A percentile compares a stretch with the other conserved stretches of the same genome.
Conservation (phyloP, 2,888 invertebrate species). For the Microplitis manilae region DNA sequence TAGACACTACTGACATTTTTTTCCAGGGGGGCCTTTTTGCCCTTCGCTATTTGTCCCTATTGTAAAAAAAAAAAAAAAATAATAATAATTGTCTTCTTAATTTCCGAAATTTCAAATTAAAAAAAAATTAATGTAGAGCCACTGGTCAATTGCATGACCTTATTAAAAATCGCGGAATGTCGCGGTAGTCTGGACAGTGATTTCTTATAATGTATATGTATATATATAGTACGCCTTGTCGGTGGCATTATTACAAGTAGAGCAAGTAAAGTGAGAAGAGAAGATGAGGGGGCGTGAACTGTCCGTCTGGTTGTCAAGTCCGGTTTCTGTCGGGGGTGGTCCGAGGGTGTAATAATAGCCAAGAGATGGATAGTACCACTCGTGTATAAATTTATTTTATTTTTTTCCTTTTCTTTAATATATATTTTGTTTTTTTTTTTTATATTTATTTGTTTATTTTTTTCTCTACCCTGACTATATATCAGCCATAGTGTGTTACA, state of each 20-base stretch:
- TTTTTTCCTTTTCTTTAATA: slow-evolving; percentile 10
- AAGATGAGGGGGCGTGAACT: slow-evolving; percentile 46
- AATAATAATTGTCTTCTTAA: background rate
- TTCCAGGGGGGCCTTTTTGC: no score
- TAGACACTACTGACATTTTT: no score
- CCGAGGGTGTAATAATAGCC: slow-evolving; percentile 62
- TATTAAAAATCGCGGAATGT: slow-evolving; percentile 54
- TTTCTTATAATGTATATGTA: slow-evolving; percentile 20
- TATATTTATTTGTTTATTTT: background rate
- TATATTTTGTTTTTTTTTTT: background rate
- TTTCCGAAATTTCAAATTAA: background rate
- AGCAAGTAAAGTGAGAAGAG: slow-evolving; percentile 21
- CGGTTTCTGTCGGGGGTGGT: slow-evolving; percentile 56
- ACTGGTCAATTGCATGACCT: slow-evolving; percentile 48
- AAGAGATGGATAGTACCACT: slow-evolving; percentile 55
- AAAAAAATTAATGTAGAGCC: slow-evolving; percentile 46
- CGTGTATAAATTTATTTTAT: slow-evolving; percentile 18
- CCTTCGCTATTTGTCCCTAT: background rate
- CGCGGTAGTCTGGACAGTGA: slow-evolving; percentile 39
- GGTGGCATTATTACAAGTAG: slow-evolving; percentile 23
- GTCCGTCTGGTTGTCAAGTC: slow-evolving; percentile 42
- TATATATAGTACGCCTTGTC: background rate
- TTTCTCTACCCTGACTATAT: slow-evolving; percentile 21
- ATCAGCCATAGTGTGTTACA: slow-evolving; percentile 18
- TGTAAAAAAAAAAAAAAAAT: background rate